A percentile compares a stretch with the other conserved stretches of the same genome.
Conservation (phyloP, 2,888 invertebrate genomes). For the Megaustenia siamemsis region DNA sequence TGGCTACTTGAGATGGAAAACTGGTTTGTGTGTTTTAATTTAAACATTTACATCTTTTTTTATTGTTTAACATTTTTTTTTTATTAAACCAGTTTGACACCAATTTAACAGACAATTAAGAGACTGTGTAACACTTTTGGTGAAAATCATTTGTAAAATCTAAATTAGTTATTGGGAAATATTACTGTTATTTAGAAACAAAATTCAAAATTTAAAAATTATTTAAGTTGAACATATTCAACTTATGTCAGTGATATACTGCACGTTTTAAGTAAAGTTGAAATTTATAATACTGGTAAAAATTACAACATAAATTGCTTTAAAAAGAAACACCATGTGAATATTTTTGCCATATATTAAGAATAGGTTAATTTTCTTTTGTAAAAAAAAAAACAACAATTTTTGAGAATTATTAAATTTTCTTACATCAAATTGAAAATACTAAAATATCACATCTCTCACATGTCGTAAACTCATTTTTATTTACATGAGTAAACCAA, state of each 20-base stretch:
- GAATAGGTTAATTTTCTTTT: not conserved
- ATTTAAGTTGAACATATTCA: too few species aligned
- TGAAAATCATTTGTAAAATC: not conserved
- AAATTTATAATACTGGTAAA: too few species aligned
- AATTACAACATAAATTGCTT: not conserved
- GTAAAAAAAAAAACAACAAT: not conserved
- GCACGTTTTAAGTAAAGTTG: too few species aligned
- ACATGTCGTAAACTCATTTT: not conserved
- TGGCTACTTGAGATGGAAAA: not conserved
- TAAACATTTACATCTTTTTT: not conserved
- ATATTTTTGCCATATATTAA: too few species aligned
- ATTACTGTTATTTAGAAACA: too few species aligned
- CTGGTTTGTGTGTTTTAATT: not conserved
- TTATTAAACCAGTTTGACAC: not conserved
- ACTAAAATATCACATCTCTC: not conserved
- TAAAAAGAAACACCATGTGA: not conserved
- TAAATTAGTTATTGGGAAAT: too few species aligned
- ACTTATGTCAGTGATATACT: too few species aligned
- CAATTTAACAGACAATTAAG: not conserved
- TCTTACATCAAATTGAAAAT: not conserved
- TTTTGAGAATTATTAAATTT: not conserved
- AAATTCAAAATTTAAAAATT: too few species aligned
- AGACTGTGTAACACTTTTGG: not conserved
- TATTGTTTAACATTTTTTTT: not conserved
- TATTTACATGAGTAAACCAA: not conserved